These are phyloP conservation scores for Eupithecia subfuscata DNA, from an alignment of 2,888 invertebrate genomes.

Conservation along the genomic window DNA sequence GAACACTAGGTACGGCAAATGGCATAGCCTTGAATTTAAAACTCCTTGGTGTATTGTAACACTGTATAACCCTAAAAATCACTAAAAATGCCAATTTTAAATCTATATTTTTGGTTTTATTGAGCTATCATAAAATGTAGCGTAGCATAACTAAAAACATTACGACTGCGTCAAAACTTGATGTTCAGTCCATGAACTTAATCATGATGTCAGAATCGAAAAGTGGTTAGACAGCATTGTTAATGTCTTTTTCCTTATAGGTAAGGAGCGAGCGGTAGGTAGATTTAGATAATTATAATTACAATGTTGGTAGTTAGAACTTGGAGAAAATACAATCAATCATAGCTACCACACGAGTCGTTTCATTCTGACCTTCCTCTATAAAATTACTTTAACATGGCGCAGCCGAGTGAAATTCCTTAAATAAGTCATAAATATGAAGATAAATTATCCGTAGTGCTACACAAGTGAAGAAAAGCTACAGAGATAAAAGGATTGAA, in stretches of 20 bases:
- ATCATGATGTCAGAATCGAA: constrained; percentile 1
- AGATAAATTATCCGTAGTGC: too few species aligned
- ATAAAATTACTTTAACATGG: too few species aligned
- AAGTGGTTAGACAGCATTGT: constrained; percentile 3
- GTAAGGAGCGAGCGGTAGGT: background rate
- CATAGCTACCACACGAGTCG: too few species aligned
- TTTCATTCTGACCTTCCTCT: too few species aligned
- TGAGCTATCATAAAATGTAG: background rate
- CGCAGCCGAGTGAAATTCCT: too few species aligned
- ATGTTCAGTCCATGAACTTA: constrained; percentile 13
- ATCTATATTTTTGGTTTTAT: background rate
- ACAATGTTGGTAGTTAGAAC: too few species aligned
- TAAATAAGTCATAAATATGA: too few species aligned
- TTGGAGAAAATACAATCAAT: too few species aligned
- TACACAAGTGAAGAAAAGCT: too few species aligned
- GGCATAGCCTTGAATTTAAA: background rate
- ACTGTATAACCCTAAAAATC: background rate
- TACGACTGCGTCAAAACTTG: constrained; percentile 8
- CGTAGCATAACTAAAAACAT: background rate
- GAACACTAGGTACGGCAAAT: background rate
- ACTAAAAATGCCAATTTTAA: background rate
- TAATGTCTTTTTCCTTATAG: background rate
- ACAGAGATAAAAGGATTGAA: too few species aligned
- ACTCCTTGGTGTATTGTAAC: background rate
- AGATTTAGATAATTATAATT: too few species aligned